phyloP scores from a whole-genome alignment of 2,113 vertebrate genomes.

The Xyliphius kryptos region DNA sequence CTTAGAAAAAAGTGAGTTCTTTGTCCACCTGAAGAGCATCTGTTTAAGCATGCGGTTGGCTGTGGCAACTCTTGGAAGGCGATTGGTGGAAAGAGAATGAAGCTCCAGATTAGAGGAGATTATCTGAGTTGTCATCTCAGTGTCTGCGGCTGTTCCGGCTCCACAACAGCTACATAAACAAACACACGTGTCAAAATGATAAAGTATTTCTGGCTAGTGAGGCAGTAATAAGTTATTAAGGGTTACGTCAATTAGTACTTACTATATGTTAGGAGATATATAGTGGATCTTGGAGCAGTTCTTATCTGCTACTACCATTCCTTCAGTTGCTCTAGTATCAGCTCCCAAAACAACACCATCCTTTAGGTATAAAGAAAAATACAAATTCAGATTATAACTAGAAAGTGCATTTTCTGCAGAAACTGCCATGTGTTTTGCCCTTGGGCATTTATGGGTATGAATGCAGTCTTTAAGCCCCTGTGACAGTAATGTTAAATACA shows the following conservation, averaged over 20 bases:
- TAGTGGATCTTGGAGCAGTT: conserved; percentile 98
- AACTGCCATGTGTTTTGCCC: too few species aligned
- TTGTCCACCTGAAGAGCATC: conserved; percentile 93
- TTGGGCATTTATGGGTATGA: too few species aligned
- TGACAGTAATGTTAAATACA: too few species aligned
- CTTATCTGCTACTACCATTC: conserved; percentile 94
- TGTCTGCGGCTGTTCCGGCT: conserved; percentile 94
- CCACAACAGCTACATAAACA: conserved; percentile 79
- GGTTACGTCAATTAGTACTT: too few species aligned
- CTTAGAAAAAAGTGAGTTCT: too few species aligned
- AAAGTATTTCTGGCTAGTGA: too few species aligned
- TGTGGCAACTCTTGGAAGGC: conserved; percentile 83
- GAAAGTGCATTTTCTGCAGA: too few species aligned
- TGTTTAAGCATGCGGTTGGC: conserved; percentile 97
- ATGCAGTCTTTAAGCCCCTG: too few species aligned
- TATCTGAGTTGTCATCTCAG: conserved; percentile 95
- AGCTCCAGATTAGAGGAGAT: conserved; percentile 98
- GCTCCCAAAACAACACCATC: conserved; percentile 89
- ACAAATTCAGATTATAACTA: too few species aligned
- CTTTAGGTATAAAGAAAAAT: too few species aligned
- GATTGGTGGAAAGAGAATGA: conserved; percentile 84
- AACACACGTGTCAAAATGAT: not conserved
- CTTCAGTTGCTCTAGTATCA: conserved; percentile 91
- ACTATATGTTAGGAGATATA: conserved; percentile 97
- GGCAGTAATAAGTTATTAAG: too few species aligned